phyloP scores from a whole-genome alignment of 2,113 vertebrate species.

The Guaruba guarouba region DNA sequence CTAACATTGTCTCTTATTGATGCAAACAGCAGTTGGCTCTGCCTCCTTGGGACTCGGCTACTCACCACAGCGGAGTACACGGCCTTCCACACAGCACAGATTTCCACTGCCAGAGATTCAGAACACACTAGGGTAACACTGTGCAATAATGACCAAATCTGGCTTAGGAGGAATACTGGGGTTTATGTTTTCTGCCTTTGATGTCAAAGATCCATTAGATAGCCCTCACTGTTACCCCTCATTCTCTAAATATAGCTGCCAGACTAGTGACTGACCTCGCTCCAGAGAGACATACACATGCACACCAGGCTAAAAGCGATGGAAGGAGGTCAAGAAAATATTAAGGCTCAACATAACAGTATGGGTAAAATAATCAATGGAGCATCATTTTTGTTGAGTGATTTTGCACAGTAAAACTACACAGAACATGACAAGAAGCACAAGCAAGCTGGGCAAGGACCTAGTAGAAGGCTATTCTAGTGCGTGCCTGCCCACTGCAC shows the following conservation, averaged over 20 bases:
- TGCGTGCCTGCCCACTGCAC: neutral
- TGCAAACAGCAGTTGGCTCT: neutral
- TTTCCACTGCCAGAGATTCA: neutral
- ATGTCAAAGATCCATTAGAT: neutral
- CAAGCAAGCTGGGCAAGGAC: neutral
- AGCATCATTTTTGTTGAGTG: neutral
- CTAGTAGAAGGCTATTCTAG: neutral
- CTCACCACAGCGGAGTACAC: neutral
- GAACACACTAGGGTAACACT: neutral
- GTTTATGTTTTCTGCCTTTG: neutral
- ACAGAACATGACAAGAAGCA: neutral
- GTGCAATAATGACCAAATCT: neutral
- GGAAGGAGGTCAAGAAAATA: neutral
- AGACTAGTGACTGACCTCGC: neutral
- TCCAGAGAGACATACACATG: neutral
- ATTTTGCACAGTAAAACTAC: neutral
- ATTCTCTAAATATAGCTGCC: neutral
- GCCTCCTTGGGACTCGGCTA: neutral
- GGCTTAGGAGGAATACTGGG: no score
- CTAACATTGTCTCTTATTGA: slow-evolving; percentile 38
- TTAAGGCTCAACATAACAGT: neutral
- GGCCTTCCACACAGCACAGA: neutral
- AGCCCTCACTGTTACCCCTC: no score
- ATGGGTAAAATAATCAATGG: neutral
- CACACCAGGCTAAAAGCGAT: neutral